Percentiles rank a stretch among this genome's conserved stretches.
phyloP scores from a whole-genome alignment of 2,888 invertebrate species.

The Alsophila aescularia region DNA sequence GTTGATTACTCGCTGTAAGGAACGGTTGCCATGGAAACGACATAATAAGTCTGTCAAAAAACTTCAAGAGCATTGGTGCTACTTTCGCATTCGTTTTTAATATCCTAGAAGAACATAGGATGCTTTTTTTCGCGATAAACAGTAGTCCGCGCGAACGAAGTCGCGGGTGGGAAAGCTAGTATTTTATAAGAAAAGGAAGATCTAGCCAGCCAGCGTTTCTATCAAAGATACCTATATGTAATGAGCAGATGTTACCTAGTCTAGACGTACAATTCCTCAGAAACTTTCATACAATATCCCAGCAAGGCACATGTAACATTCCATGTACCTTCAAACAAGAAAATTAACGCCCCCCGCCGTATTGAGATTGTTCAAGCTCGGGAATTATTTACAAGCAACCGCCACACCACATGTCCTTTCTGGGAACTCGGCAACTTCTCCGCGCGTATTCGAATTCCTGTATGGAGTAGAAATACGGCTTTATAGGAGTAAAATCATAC shows the following conservation, averaged over 20 bases:
- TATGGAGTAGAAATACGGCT: constrained; percentile 85
- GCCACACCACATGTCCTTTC: constrained; percentile 77
- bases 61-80: too few relatives aligned
- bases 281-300: neutral
- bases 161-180: too few relatives aligned
- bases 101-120: too few relatives aligned
- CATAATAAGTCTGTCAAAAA: too few relatives aligned
- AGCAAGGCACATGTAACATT: neutral
- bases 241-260: neutral
- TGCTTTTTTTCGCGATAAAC: too few relatives aligned
- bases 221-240: neutral
- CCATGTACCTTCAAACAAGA: constrained; percentile 27
- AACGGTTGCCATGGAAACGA: too few relatives aligned
- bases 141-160: too few relatives aligned
- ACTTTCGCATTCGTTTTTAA: too few relatives aligned
- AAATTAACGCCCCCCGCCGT: constrained; percentile 52
- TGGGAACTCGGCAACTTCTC: constrained; percentile 75
- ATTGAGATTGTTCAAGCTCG: constrained; percentile 79
- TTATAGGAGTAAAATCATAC: constrained; percentile 85
- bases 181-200: too few relatives aligned
- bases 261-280: neutral
- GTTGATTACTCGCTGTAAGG: too few relatives aligned
- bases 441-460: constrained; percentile 82
- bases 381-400: constrained; percentile 78
- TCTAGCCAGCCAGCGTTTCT: neutral